Base-by-base conservation (phyloP, 1,140 invertebrate species). In the Harpegnathos saltator region DNA sequence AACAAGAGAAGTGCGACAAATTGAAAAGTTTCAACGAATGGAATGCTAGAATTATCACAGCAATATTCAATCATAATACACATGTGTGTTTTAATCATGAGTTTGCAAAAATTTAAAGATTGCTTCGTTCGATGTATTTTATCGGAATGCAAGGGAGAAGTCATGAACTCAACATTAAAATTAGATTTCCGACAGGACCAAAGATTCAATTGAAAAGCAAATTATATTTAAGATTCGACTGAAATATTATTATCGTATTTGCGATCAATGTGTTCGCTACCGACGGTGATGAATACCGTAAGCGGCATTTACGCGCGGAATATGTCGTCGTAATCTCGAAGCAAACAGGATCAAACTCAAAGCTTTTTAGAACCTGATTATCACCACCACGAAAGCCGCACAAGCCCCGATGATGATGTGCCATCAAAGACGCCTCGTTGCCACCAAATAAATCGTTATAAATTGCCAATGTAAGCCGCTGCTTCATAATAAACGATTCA, bases 301-400 rank as follows among this genome's bases (percentile, higher is more conserved):
- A 19, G 3, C 0, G 33, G 68, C 19, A 38, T 56, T 78, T 68
- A 78, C 29, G 11, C 26, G 29, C n/a, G 17, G 65, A 77, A 77
- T 29, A 24, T 33, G 11, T 62, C 59, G 59, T 15, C 29, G 7
- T 63, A 66, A 78, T 68, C 29, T 56, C 63, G 9, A 44, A 69
- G 17, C 24, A 69, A 78, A 66, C 22, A 69, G 7, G 29, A 69
- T 78, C 52, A 69, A 26, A 14, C 2, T 58, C 1, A 69, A 69
- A 12, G 12, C 17, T 58, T 14, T 78, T 68, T 56, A 68, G 14
- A 78, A 78, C 9, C 19, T 68, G 50, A 78, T 78, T 78, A 78
- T 5, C 19, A 38, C 12, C 19, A 38, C 17, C 3, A 17, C 33
- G 7, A 68, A 68, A 56, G 12, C 17, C 52, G 29, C n/a, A 2